Evolutionary conservation across 92 coral and sea anemone species (phyloP).

Genomic region (Epizoanthus ramosus): DNA sequence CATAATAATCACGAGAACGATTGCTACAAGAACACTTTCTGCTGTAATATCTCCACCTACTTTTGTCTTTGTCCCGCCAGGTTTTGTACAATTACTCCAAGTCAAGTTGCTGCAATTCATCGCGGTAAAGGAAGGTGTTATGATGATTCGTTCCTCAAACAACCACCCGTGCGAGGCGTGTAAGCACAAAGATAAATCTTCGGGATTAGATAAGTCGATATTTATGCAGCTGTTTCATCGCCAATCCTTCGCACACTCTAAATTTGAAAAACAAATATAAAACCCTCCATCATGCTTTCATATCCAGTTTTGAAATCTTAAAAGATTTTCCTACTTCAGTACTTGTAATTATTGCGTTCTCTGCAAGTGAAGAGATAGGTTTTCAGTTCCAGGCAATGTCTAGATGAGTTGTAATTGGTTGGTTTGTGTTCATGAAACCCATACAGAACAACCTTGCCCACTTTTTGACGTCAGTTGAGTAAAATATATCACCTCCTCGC

Average conservation of each 20-base stretch:
- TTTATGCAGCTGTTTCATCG: constrained; percentile 4
- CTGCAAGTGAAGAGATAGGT: no score
- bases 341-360: no score
- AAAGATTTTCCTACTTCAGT: background rate
- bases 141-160: background rate
- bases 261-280: background rate
- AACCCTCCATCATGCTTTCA: background rate
- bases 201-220: background rate
- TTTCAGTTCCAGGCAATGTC: no score
- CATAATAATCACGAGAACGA: constrained; percentile 53
- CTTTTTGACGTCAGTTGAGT: background rate
- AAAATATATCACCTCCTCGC: background rate
- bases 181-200: background rate
- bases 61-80: background rate
- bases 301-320: background rate
- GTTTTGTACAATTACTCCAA: constrained; percentile 2
- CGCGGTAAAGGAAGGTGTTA: no score
- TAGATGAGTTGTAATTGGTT: background rate
- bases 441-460: background rate
- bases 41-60: background rate
- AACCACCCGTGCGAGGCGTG: background rate
- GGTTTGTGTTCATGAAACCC: background rate
- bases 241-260: background rate
- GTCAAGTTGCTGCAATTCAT: constrained; percentile 2
- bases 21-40: constrained; percentile 2